Base-by-base conservation (phyloP, 2,113 vertebrate species). In the Odobenus rosmarus region DNA sequence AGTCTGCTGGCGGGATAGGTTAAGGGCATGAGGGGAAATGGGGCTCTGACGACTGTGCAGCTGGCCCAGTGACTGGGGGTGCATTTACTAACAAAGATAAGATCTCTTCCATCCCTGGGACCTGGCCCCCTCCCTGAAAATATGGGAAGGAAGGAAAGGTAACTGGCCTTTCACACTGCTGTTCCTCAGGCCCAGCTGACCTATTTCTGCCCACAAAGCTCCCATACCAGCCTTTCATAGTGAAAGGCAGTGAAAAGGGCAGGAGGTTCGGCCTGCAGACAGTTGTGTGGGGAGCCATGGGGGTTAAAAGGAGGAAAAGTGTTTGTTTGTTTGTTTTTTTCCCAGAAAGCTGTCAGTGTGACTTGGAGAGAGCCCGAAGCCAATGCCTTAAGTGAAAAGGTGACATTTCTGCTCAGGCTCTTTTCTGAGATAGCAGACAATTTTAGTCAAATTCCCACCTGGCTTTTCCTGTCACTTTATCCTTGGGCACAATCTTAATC, bases 401-500 rank as follows among this genome's bases (percentile, higher is more conserved):
- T 98, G 97, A 98, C 97, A 90, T 96, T 97, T 95, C 61, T 79
- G 53, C 28, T 62, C 31, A 33, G 84, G 51, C 36, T 96, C 9
- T 81, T 92, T 94, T 77, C 71, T 88, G 74, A 88, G 85, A 87
- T 28, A 95, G 93, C 33, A 71, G 85, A 51, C 62, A 96, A 97
- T 98, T 96, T 96, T 87, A 95, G 81, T 82, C 46, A 53, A 46
- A 95, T 69, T 97, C 95, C 97, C 96, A 93, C 71, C 72, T 80
- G 96, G 85, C 36, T 91, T 95, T 97, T 91, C 42, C 88, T 93
- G 87, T 91, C 94, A 80, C 64, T 96, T 90, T 95, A 64, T 97
- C 96, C 84, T 96, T 71, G 83, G 93, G 88, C 51, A 0, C 31
- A 82, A 67, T 98, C 95, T 98, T 97, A 96, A 97, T 97, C 87